Base-by-base conservation (phyloP, 1,140 invertebrate species). In the Drusus annulatus region DNA sequence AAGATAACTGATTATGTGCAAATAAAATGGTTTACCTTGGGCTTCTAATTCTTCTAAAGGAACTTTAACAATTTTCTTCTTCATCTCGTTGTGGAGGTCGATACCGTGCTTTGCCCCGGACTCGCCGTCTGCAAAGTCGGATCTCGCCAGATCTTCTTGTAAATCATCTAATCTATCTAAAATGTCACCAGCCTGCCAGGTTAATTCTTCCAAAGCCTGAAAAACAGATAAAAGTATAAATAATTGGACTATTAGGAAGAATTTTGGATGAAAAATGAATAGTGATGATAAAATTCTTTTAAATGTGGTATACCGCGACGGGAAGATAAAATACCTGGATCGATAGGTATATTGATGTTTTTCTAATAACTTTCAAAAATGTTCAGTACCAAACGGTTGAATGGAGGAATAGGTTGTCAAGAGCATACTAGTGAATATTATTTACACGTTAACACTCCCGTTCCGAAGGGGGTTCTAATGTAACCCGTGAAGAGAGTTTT, bases 81-180 rank as follows among this genome's bases (percentile, higher is more conserved):
- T 97, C 90, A 99, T 95, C 85, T 98, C 96, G 84, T 95, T 95
- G 89, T 99, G 98, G 63, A 96, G 91, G 88, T 99, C 97, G 76
- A 99, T 95, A 60, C 95, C 94, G 84, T 95, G 93, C 86, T 98
- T 96, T 0, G 98, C 96, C 65, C 95, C 94, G 36, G 93, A 93
- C 1, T 98, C 95, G 88, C 99, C 97, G 85, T 98, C 97, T 3
- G 96, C 96, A 88, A 97, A 97, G 86, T 98, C 96, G 86, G 95
- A 96, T 75, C 96, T 91, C 76, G 94, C 95, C 17, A 99, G 90
- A 87, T 98, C 97, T 87, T 98, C 96, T 85, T 97, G 95, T 60
- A 97, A 89, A 86, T 97, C 96, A 85, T 99, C 97, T 56, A 99
- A 91, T 74, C 96, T 92, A 87, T 98, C 96, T 51, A 98, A 90